Base-by-base conservation (phyloP, 2,113 vertebrate species). In the Campylorhamphus procurvoides region DNA sequence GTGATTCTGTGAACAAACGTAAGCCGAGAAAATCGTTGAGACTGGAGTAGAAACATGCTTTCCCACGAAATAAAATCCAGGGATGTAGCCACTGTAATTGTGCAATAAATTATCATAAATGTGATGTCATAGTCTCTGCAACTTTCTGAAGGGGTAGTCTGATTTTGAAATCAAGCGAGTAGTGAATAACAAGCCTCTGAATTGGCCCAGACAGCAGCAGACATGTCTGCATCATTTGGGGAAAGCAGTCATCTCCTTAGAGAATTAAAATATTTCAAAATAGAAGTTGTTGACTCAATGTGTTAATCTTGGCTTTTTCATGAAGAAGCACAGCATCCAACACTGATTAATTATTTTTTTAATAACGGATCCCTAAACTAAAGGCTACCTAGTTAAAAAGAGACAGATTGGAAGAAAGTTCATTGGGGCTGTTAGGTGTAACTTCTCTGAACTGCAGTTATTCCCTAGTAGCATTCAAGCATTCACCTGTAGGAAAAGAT, bases 61-160 rank as follows among this genome's bases (percentile, higher is more conserved):
- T 96, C 92, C 73, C 93, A 96, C 1, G 13, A 94, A 95, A 78
- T 93, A 94, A 84, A 95, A 93, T 66, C 68, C 64, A 68, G 40
- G 58, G 92, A 88, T 92, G 64, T 80, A 93, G 90, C 84, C 75
- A 64, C 92, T 8, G 5, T 94, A 86, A 80, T 95, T 96, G 88
- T 94, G 93, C 90, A 96, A 94, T 64, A 75, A 84, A 90, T 90
- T 95, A 86, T 86, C 92, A 93, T 96, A 75, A 89, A 46, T 22
- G 73, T 96, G 94, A 94, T 93, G 93, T 94, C 96, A 95, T 83
- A 84, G 79, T 92, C 93, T 94, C 76, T 93, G 90, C 88, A 94
- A 53, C 88, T 88, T 93, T 96, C 55, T 94, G 90, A 96, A 95
- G 80, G 88, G 92, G 79, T 90, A 88, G 94, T 91, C 49, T 80